Evolutionary conservation across 64 coral and sea anemone species (phyloP).

Genomic region (Actinia equina): DNA sequence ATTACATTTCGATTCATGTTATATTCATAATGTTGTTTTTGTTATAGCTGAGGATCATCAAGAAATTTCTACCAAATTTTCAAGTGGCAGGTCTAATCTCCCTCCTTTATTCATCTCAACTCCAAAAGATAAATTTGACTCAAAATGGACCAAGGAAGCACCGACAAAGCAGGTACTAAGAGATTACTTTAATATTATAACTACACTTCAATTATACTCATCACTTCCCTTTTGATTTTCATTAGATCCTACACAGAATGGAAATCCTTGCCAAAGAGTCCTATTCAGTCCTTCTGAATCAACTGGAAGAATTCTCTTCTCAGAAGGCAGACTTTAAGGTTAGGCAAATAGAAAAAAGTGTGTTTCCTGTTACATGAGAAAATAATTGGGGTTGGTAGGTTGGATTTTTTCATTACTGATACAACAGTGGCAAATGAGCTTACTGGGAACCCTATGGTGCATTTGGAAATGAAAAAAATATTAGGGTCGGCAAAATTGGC

Average conservation of each 20-base stretch:
- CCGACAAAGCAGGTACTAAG: slow-evolving; percentile 57
- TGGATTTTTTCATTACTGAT: too few species aligned
- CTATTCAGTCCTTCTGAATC: slow-evolving; percentile 47
- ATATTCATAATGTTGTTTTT: not conserved
- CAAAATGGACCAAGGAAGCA: slow-evolving; percentile 76
- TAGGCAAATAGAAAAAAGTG: too few species aligned
- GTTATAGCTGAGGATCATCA: slow-evolving; percentile 64
- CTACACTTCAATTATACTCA: too few species aligned
- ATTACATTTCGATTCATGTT: not conserved
- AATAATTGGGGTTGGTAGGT: too few species aligned
- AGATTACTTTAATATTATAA: too few species aligned
- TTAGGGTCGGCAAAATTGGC: too few species aligned
- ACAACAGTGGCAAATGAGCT: too few species aligned
- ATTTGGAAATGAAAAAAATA: too few species aligned
- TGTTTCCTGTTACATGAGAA: too few species aligned
- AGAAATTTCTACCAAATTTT: slow-evolving; percentile 78
- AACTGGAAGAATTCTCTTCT: slow-evolving; percentile 17
- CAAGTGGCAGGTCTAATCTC: slow-evolving; percentile 64
- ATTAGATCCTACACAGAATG: slow-evolving; percentile 66
- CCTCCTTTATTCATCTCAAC: slow-evolving; percentile 85
- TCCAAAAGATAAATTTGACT: slow-evolving; percentile 75
- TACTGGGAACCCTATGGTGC: too few species aligned
- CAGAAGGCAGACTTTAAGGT: slow-evolving; percentile 83
- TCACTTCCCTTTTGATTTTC: not conserved
- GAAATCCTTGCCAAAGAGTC: slow-evolving; percentile 64